Conservation (phyloP, 1,140 invertebrate genomes). For the Leptoteleia sp. region DNA sequence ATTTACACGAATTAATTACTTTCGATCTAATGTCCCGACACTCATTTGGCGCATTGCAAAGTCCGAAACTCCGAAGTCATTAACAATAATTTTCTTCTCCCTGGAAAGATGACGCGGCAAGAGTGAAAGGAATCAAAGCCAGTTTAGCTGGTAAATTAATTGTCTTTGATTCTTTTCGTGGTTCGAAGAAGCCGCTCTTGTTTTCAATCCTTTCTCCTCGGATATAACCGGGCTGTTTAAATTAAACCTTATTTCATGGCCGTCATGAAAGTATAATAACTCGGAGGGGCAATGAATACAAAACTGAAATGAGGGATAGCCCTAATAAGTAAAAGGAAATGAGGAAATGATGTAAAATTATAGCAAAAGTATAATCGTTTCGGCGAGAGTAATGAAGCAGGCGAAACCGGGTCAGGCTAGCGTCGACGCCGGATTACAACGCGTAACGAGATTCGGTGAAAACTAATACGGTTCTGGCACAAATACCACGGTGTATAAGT, state of each 20-base stretch:
- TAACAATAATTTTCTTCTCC: constrained; percentile 28
- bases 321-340: constrained; percentile 23
- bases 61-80: constrained; percentile 12
- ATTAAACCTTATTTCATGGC: constrained; percentile 8
- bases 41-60: constrained; percentile 20
- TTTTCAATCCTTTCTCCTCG: not conserved
- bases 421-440: constrained; percentile 26
- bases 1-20: constrained; percentile 7
- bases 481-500: too few species aligned
- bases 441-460: too few species aligned
- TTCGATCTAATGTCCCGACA: constrained; percentile 11
- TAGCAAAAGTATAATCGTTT: constrained; percentile 20
- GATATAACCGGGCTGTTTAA: constrained; percentile 4
- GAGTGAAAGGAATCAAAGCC: constrained; percentile 22
- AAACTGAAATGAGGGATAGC: constrained; percentile 1
- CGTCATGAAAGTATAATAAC: not conserved
- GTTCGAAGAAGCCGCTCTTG: not conserved
- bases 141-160: constrained; percentile 25
- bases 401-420: constrained; percentile 22
- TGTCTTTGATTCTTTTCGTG: constrained; percentile 12
- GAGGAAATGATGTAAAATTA: constrained; percentile 36
- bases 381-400: constrained; percentile 33
- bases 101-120: constrained; percentile 5
- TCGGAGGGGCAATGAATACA: constrained; percentile 3
- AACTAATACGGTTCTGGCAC: too few species aligned